Percentiles rank a stretch among this genome's conserved stretches.
Evolutionary conservation across 2,797 vertebrate genomes (phyloP).

Genomic region (Mus minutoides): DNA sequence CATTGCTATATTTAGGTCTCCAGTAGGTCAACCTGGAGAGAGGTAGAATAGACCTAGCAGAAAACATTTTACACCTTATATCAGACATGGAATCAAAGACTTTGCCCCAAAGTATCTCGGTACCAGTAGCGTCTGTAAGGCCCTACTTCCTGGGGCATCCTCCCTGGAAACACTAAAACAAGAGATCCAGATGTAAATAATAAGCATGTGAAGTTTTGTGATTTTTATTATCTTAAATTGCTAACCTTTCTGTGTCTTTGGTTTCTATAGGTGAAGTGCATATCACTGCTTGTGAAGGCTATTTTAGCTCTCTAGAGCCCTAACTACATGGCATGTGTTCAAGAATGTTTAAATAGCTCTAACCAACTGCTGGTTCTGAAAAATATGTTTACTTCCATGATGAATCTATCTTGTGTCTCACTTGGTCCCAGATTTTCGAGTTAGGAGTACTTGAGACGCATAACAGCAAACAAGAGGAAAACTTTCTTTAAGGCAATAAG

Average conservation of each 20-base stretch:
- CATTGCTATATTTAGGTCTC: background rate
- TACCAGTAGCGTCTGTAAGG: background rate
- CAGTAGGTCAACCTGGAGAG: background rate
- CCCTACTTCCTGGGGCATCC: background rate
- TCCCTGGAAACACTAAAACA: background rate
- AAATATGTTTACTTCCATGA: background rate
- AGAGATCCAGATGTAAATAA: background rate
- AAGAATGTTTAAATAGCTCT: background rate
- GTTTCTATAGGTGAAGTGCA: background rate
- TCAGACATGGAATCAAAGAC: constrained; percentile 1
- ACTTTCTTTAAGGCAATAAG: background rate
- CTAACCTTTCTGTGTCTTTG: background rate
- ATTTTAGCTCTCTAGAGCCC: background rate
- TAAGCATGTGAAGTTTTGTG: background rate
- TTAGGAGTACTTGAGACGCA: background rate
- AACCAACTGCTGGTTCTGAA: background rate
- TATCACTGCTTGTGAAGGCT: background rate
- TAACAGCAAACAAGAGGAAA: background rate
- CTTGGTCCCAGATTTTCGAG: background rate
- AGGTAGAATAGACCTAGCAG: background rate
- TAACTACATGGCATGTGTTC: background rate
- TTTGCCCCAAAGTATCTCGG: background rate
- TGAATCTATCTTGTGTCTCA: background rate
- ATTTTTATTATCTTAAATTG: background rate
- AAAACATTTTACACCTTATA: background rate